phyloP scores from a whole-genome alignment of 2,888 invertebrate species.

The Tribolium freemani region DNA sequence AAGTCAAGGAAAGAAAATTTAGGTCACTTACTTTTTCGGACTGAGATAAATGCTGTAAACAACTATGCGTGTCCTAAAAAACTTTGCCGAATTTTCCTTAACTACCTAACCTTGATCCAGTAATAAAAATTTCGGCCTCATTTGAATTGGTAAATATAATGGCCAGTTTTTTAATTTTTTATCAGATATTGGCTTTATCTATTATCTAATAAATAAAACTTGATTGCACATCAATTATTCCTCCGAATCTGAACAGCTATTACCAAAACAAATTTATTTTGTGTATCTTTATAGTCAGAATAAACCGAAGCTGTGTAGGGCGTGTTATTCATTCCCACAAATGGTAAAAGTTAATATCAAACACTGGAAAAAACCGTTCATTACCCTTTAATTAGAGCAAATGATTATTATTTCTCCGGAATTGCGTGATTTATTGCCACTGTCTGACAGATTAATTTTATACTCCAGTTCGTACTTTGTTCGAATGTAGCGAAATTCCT shows the following conservation, averaged over 20 bases:
- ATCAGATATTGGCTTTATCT: neutral
- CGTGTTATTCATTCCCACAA: neutral
- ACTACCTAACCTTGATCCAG: constrained; percentile 4
- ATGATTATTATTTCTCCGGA: constrained; percentile 8
- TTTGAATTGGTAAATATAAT: neutral
- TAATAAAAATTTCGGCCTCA: neutral
- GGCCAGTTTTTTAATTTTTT: neutral
- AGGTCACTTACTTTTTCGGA: neutral
- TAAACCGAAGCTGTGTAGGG: neutral
- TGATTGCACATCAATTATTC: no score
- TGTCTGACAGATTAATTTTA: constrained; percentile 38
- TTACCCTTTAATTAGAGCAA: constrained; percentile 3
- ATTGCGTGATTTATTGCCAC: constrained; percentile 31
- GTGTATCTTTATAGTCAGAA: no score
- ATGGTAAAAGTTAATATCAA: neutral
- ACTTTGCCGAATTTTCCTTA: neutral
- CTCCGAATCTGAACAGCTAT: no score
- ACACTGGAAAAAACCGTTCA: neutral
- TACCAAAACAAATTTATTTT: no score
- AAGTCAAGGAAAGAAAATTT: constrained; percentile 7
- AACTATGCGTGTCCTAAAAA: neutral
- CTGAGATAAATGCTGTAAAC: constrained; percentile 7
- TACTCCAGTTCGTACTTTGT: constrained; percentile 29
- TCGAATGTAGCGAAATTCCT: constrained; percentile 9
- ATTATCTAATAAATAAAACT: neutral